A percentile compares a stretch with the other conserved stretches of the same genome.
phyloP scores from a whole-genome alignment of 2,888 invertebrate genomes.

The Omphaloscelis lunosa region DNA sequence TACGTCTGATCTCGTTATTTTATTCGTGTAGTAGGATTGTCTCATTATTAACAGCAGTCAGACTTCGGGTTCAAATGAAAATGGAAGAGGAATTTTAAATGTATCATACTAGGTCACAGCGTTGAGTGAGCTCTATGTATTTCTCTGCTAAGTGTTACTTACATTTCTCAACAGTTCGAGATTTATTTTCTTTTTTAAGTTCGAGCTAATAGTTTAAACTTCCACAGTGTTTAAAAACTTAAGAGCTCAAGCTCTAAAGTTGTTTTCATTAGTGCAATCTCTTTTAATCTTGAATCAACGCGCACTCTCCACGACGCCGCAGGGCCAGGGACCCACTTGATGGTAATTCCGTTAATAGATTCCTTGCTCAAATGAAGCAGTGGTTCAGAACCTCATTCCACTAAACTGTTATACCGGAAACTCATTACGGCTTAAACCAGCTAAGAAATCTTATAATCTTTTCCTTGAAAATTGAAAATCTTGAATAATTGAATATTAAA shows the following conservation, averaged over 20 bases:
- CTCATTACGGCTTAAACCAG: slow-evolving; percentile 88
- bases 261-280: slow-evolving; percentile 66
- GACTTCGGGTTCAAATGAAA: not conserved
- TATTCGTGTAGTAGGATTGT: slow-evolving; percentile 38
- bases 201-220: slow-evolving; percentile 58
- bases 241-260: slow-evolving; percentile 50
- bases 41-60: slow-evolving; percentile 23
- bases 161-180: slow-evolving; percentile 24
- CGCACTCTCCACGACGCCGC: slow-evolving; percentile 48
- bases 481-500: slow-evolving; percentile 87
- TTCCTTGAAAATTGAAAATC: slow-evolving; percentile 87
- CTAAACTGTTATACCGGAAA: slow-evolving; percentile 87
- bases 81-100: not conserved
- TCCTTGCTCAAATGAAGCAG: slow-evolving; percentile 78
- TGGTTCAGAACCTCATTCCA: slow-evolving; percentile 79
- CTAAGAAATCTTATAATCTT: slow-evolving; percentile 88
- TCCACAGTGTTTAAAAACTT: slow-evolving; percentile 49
- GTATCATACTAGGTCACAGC: not conserved
- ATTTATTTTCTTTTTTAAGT: slow-evolving; percentile 50
- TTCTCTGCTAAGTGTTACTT: slow-evolving; percentile 34
- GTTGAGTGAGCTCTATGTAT: not conserved
- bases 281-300: slow-evolving; percentile 67
- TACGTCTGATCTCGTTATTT: slow-evolving; percentile 53
- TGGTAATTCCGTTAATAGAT: slow-evolving; percentile 78
- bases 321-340: slow-evolving; percentile 67